Base-by-base conservation (phyloP, 2,888 invertebrate genomes). In the Lasioglossum vierecki region DNA sequence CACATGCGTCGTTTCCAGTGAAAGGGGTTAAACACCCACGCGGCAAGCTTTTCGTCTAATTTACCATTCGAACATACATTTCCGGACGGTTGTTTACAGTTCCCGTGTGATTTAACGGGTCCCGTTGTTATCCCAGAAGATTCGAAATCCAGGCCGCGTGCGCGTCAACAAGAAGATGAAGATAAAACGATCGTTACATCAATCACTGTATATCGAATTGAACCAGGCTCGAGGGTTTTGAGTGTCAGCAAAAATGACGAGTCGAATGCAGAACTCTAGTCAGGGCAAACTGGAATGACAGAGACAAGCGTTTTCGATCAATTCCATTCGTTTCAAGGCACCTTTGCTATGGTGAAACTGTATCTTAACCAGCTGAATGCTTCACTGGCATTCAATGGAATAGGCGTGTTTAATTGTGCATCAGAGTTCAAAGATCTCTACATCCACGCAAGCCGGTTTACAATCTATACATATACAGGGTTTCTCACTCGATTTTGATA, bases 161-260 rank as follows among this genome's bases (percentile, higher is more conserved):
- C 18, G 30, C 41, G 46, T 66, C 63, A 41, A 66, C 46, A 68
- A 60, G 77, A 80, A 76, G 74, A 76, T 57, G 22, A 60, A 57
- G 75, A 63, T 68, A 26, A 76, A 83, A 79, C 76, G 68, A 44
- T 63, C 76, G 73, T 76, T 73, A 49, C 80, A 79, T 76, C 77
- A 78, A 80, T 84, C 76, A 68, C 75, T 22, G 60, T 46, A 35
- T 78, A 75, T 75, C 63, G 44, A 71, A 84, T 73, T 41, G 82
- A 66, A 79, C 66, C 44, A 53, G 46, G 80, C 44, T n/a, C 68
- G 78, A 46, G 49, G 63, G 70, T 82, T 88, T 76, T 41, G 63
- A 66, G 44, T 88, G 86, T 86, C 85, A 80, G 76, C 78, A 82
- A 72, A 88, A 86, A 88, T 88, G 80, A 88, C 83, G 81, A 88